Evolutionary conservation across 2,888 invertebrate species (phyloP).

Genomic region (Diarsia mendica): DNA sequence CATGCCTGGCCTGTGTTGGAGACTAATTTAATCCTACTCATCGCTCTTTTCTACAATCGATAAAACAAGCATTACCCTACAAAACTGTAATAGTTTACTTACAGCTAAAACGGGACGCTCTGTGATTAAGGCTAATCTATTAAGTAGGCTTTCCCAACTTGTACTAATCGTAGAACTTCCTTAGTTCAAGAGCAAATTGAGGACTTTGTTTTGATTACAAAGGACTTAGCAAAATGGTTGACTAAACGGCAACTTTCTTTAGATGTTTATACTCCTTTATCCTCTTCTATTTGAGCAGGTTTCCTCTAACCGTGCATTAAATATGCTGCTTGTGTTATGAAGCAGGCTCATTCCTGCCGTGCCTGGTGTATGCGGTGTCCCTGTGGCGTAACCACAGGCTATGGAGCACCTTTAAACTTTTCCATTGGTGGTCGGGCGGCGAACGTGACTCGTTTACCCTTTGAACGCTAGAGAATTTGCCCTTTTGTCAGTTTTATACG

Average conservation of each 20-base stretch:
- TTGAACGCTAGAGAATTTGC: constrained; percentile 40
- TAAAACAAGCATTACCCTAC: constrained; percentile 44
- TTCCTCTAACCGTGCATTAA: constrained; percentile 50
- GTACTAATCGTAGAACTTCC: constrained; percentile 46
- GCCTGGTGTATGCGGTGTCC: constrained; percentile 33
- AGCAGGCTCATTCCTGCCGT: constrained; percentile 53
- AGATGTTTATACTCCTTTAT: constrained; percentile 42
- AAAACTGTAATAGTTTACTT: constrained; percentile 34
- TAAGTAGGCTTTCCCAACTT: constrained; percentile 37
- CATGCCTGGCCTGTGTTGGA: constrained; percentile 42
- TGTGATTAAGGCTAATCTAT: constrained; percentile 48
- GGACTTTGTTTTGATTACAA: constrained; percentile 47
- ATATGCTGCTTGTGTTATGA: constrained; percentile 64
- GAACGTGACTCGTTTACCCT: constrained; percentile 30
- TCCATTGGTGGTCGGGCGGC: constrained; percentile 38
- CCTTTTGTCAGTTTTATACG: constrained; percentile 25
- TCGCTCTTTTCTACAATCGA: constrained; percentile 46
- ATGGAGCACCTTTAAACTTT: constrained; percentile 55
- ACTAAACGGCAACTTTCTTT: constrained; percentile 39
- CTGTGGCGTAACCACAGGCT: constrained; percentile 53
- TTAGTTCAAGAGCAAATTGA: constrained; percentile 28
- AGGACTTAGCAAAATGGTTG: constrained; percentile 41
- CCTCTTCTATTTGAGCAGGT: constrained; percentile 47
- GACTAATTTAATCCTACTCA: constrained; percentile 54
- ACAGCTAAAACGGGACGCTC: constrained; percentile 32